Evolutionary conservation across 2,113 vertebrate genomes (phyloP).

Genomic region (Sinocyclocheilus grahami): DNA sequence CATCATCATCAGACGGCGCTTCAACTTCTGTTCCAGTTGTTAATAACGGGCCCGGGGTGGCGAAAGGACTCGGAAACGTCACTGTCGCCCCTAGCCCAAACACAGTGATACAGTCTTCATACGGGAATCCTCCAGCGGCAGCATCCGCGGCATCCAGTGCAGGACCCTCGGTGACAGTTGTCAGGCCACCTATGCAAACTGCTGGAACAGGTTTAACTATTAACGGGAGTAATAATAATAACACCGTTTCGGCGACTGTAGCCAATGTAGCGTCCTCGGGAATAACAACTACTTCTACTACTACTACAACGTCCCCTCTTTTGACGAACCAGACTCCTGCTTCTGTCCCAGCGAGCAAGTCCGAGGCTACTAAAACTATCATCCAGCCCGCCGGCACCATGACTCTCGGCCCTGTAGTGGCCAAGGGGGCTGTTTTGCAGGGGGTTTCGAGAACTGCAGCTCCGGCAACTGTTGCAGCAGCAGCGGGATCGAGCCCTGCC

Average conservation of each 20-base stretch:
- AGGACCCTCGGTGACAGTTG: slow-evolving; percentile 75
- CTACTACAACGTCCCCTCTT: slow-evolving; percentile 49
- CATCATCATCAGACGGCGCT: slow-evolving; percentile 33
- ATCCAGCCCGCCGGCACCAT: slow-evolving; percentile 79
- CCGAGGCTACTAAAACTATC: slow-evolving; percentile 75
- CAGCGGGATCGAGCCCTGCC: slow-evolving; percentile 67
- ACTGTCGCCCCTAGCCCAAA: slow-evolving; percentile 77
- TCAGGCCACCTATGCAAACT: slow-evolving; percentile 83
- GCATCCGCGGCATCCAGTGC: slow-evolving; percentile 65
- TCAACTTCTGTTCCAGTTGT: slow-evolving; percentile 79
- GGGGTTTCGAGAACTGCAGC: slow-evolving; percentile 81
- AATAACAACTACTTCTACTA: slow-evolving; percentile 64
- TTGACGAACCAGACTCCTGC: slow-evolving; percentile 63
- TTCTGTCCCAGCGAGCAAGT: slow-evolving; percentile 71
- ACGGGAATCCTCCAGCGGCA: slow-evolving; percentile 72
- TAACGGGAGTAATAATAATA: slow-evolving; percentile 69
- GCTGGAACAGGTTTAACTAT: slow-evolving; percentile 56
- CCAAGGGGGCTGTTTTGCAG: slow-evolving; percentile 79
- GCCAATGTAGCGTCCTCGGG: slow-evolving; percentile 61
- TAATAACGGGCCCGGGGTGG: slow-evolving; percentile 83
- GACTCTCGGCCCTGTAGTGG: slow-evolving; percentile 78
- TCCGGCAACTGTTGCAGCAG: slow-evolving; percentile 71
- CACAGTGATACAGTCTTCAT: slow-evolving; percentile 91
- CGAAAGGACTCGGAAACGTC: slow-evolving; percentile 73
- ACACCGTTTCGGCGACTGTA: slow-evolving; percentile 48